A percentile compares a stretch with the other conserved stretches of the same genome.
These are phyloP conservation scores for Desmodus rotundus DNA, from an alignment of 2,113 vertebrate species.

Conservation along the genomic window DNA sequence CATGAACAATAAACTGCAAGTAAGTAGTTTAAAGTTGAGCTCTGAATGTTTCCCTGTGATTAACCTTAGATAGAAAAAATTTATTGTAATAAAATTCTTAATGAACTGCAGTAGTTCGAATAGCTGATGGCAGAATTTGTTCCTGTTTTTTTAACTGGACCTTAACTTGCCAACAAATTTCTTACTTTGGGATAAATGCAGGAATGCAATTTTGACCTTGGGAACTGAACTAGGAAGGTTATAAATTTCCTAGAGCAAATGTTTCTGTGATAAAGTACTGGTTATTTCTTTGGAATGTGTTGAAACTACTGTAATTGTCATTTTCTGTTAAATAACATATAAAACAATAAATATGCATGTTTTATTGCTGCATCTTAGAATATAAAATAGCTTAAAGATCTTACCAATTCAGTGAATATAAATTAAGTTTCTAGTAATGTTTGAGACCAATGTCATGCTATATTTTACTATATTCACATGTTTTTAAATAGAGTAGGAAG, in stretches of 20 bases:
- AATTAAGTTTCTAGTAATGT: slow-evolving; percentile 1
- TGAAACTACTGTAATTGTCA: neutral
- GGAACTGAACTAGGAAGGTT: slow-evolving; percentile 32
- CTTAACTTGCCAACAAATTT: slow-evolving; percentile 51
- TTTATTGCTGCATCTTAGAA: neutral
- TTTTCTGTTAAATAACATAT: neutral
- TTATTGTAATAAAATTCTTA: slow-evolving; percentile 57
- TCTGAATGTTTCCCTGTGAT: slow-evolving; percentile 2
- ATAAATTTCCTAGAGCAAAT: slow-evolving; percentile 50
- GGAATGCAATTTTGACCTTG: slow-evolving; percentile 63
- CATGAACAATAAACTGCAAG: slow-evolving; percentile 72
- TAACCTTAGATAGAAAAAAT: slow-evolving; percentile 42
- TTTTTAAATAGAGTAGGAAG: neutral
- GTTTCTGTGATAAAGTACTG: slow-evolving; percentile 10
- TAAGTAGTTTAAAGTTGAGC: slow-evolving; percentile 62
- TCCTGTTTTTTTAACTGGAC: slow-evolving; percentile 60
- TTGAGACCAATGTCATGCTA: neutral
- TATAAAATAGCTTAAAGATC: neutral
- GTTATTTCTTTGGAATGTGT: neutral
- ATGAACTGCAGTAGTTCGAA: slow-evolving; percentile 71
- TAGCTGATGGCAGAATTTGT: slow-evolving; percentile 65
- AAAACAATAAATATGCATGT: neutral
- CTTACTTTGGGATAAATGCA: slow-evolving; percentile 36
- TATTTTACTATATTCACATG: neutral
- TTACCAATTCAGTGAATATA: neutral